Evolutionary conservation across 2,797 vertebrate species (phyloP), one percentile per base, ranked within the genome.

Genomic region (Pyrocephalus nanus): DNA sequence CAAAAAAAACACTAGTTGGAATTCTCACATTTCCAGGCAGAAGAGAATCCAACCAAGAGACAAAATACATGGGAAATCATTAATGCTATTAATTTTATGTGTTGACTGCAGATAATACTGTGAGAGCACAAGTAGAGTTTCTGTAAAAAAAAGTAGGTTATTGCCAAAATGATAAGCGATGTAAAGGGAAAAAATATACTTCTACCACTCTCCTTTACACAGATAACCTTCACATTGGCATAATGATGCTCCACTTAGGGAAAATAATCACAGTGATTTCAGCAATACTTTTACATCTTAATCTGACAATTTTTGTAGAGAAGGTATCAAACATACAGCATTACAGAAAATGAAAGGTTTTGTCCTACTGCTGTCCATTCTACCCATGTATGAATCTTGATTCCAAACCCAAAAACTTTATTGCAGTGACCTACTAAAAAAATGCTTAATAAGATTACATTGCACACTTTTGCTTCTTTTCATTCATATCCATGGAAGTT

Each of bases 381-480:
- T n/a, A 94, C 27, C 5, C 40, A 58, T 18, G 12, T 57, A 66
- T 92, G 53, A 92, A 84, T 82, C 40, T 76, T 64, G 20, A 88
- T 85, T 95, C 32, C 53, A 91, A 95, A 96, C 65, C 19, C 36
- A 92, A 76, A 92, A 95, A 86, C 5, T 40, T 53, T 40, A 75
- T 67, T 95, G 22, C 51, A 78, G 38, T 77, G 64, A 67, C 38
- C 53, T 88, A 36, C 69, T 81, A 8, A 50, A 73, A 87, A 95
- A 93, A 83, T 75, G 21, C 43, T 86, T 92, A 84, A 73, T 92
- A 93, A 87, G 43, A 60, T 74, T 73, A 61, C 16, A 70, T 72
- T 89, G 34, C 15, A 76, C 36, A 83, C 12, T 95, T 91, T 66
- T 92, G 25, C 65, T 92, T 86, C 66, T 91, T 95, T 82, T 93